These are phyloP conservation scores for Helicoverpa assulta DNA, from an alignment of 2,888 invertebrate genomes.

Conservation along the genomic window DNA sequence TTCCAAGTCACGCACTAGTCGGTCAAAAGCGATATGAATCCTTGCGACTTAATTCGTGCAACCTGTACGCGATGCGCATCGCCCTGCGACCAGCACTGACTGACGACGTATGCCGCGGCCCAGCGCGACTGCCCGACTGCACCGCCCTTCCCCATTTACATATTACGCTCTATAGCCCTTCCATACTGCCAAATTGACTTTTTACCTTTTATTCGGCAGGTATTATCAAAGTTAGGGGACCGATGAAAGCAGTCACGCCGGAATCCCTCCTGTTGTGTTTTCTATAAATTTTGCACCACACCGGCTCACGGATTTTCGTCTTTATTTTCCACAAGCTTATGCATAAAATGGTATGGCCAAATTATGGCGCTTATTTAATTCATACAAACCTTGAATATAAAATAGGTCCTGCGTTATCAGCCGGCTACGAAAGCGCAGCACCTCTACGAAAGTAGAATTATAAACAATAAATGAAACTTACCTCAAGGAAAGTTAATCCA, in stretches of 20 bases:
- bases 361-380: slow-evolving; percentile 46
- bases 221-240: slow-evolving; percentile 87
- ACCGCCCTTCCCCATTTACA: slow-evolving; percentile 89
- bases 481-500: slow-evolving; percentile 69
- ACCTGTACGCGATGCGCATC: slow-evolving; percentile 68
- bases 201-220: slow-evolving; percentile 90
- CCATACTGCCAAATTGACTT: slow-evolving; percentile 89
- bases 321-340: slow-evolving; percentile 64
- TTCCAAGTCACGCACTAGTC: slow-evolving; percentile 63
- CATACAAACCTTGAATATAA: slow-evolving; percentile 41
- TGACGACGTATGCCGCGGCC: slow-evolving; percentile 73
- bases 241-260: slow-evolving; percentile 80
- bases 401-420: slow-evolving; percentile 43
- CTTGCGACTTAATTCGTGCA: slow-evolving; percentile 66
- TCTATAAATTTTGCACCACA: slow-evolving; percentile 66
- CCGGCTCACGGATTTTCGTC: slow-evolving; percentile 63
- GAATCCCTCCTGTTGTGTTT: slow-evolving; percentile 74
- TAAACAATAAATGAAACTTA: slow-evolving; percentile 58
- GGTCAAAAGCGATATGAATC: slow-evolving; percentile 63
- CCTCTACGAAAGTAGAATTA: slow-evolving; percentile 62
- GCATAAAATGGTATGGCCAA: slow-evolving; percentile 45
- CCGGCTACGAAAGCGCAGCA: slow-evolving; percentile 72
- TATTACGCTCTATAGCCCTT: slow-evolving; percentile 87
- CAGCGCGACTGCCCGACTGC: slow-evolving; percentile 80
- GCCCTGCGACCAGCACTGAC: slow-evolving; percentile 59